Conservation (phyloP, 2,113 vertebrate species). For the Anas platyrhynchos region DNA sequence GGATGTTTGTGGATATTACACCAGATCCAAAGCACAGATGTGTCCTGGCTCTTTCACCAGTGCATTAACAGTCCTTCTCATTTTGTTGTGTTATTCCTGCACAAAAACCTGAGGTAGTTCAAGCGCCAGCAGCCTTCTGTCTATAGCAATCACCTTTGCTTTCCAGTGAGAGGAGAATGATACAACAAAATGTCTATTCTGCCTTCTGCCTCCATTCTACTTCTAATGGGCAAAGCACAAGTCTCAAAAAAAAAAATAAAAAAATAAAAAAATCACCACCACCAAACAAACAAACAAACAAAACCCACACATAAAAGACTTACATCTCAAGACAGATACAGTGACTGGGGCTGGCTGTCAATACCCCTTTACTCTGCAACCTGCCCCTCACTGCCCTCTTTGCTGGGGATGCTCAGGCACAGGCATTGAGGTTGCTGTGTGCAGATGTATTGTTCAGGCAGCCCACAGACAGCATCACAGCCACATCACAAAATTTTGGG, state of each 20-base stretch:
- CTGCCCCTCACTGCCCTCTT: neutral
- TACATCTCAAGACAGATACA: neutral
- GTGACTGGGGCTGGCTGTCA: neutral
- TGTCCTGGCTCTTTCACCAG: neutral
- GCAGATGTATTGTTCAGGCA: neutral
- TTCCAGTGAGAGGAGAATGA: neutral
- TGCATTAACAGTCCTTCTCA: neutral
- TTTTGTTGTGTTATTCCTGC: neutral
- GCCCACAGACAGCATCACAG: neutral
- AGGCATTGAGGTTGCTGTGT: neutral
- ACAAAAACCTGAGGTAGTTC: neutral
- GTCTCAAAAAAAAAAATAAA: neutral
- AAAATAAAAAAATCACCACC: too few relatives aligned
- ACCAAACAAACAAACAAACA: rapidly evolving
- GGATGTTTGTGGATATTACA: neutral
- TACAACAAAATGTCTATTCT: neutral
- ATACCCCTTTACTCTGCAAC: neutral
- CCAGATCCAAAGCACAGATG: neutral
- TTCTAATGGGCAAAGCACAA: neutral
- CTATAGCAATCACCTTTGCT: neutral
- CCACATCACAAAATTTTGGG: neutral
- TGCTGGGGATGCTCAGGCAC: neutral
- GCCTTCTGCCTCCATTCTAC: neutral
- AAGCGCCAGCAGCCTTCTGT: neutral
- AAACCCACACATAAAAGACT: neutral